phyloP scores from a whole-genome alignment of 2,797 vertebrate species.

The Antennarius maculatus region DNA sequence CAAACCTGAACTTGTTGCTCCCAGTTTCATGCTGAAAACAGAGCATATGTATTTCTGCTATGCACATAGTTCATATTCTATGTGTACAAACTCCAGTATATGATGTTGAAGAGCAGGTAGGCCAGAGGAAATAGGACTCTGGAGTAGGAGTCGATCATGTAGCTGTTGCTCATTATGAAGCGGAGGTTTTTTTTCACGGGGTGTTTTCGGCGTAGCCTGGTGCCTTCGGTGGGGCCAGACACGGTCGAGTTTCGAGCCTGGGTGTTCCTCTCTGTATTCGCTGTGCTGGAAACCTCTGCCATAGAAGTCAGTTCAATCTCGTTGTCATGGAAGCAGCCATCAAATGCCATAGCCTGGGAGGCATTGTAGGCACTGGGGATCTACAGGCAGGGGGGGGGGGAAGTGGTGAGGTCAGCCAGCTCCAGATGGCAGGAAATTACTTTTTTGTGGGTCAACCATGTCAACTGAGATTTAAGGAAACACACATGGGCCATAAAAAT shows the following conservation, averaged over 20 bases:
- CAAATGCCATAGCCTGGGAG: constrained; percentile 88
- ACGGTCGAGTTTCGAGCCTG: constrained; percentile 63
- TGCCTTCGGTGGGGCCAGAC: constrained; percentile 71
- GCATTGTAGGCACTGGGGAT: constrained; percentile 82
- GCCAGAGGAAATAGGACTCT: constrained; percentile 88
- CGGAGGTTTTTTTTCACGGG: constrained; percentile 80
- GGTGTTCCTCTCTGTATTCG: constrained; percentile 81
- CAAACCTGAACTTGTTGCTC: constrained; percentile 24
- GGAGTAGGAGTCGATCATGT: constrained; percentile 91
- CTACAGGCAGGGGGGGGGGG: constrained; percentile 71
- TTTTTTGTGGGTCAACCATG: constrained; percentile 14
- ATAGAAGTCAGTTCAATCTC: constrained; percentile 82
- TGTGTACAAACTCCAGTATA: constrained; percentile 91
- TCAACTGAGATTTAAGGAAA: constrained; percentile 14
- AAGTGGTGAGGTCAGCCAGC: constrained; percentile 5
- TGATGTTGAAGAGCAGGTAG: constrained; percentile 91
- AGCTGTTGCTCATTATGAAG: constrained; percentile 91
- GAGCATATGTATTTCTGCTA: not conserved
- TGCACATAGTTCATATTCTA: constrained; percentile 30
- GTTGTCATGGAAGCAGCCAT: constrained; percentile 88
- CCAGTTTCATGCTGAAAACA: not conserved
- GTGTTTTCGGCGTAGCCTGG: constrained; percentile 80
- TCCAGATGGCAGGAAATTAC: constrained; percentile 23
- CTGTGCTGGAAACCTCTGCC: constrained; percentile 76
- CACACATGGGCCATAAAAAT: not conserved